A percentile compares a stretch with the other conserved stretches of the same genome.
Conservation (phyloP, 2,888 invertebrate genomes). For the Ischnus inquisitorius region DNA sequence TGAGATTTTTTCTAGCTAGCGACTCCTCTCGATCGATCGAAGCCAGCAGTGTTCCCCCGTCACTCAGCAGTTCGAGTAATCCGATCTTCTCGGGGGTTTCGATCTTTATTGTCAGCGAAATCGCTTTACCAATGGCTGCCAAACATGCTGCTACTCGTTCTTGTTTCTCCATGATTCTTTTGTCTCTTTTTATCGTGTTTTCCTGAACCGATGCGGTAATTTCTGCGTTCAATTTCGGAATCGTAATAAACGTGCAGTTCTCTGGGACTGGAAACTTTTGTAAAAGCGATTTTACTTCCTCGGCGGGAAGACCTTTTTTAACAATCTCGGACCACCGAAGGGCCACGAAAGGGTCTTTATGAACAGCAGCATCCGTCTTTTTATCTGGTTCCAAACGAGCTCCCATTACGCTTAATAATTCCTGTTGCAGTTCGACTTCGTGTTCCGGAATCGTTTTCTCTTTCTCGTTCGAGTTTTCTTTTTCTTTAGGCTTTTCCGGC, state of each 20-base stretch:
- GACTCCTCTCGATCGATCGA: slow-evolving; percentile 67
- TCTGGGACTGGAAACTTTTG: slow-evolving; percentile 60
- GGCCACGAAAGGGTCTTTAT: slow-evolving; percentile 53
- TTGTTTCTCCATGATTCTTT: slow-evolving; percentile 62
- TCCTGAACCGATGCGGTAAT: slow-evolving; percentile 54
- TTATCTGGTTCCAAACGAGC: slow-evolving; percentile 42
- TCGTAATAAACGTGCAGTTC: slow-evolving; percentile 49
- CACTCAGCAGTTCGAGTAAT: slow-evolving; percentile 59
- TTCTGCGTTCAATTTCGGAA: slow-evolving; percentile 55
- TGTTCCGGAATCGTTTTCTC: slow-evolving; percentile 31
- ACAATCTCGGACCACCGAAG: slow-evolving; percentile 53
- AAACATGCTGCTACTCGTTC: slow-evolving; percentile 57
- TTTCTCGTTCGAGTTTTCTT: neutral
- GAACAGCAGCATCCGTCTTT: slow-evolving; percentile 24
- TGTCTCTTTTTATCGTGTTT: slow-evolving; percentile 41
- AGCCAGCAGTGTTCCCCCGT: slow-evolving; percentile 53
- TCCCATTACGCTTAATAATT: slow-evolving; percentile 41
- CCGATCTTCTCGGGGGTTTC: slow-evolving; percentile 28
- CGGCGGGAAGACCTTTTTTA: slow-evolving; percentile 43
- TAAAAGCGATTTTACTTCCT: slow-evolving; percentile 34
- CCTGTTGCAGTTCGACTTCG: slow-evolving; percentile 53
- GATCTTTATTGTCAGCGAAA: slow-evolving; percentile 46
- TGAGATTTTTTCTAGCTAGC: slow-evolving; percentile 41
- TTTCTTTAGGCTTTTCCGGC: neutral
- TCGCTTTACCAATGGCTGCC: slow-evolving; percentile 53